These are phyloP conservation scores for Marisa cornuarietis DNA, from an alignment of 1,140 invertebrate genomes.

Conservation along the genomic window DNA sequence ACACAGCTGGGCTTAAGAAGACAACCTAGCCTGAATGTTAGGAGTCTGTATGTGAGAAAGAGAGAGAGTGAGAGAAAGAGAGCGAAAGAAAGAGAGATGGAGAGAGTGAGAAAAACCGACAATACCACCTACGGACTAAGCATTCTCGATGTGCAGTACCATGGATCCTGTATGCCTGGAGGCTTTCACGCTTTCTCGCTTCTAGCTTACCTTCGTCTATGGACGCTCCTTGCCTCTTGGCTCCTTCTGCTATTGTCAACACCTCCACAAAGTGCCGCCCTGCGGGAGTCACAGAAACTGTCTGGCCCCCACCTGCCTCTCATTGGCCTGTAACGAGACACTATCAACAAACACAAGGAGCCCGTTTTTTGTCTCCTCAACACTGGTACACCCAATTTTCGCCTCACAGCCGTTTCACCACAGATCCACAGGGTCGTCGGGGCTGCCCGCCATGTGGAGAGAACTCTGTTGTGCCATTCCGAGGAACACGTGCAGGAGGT, in stretches of 20 bases:
- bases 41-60: neutral
- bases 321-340: conserved; percentile 2
- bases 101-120: neutral
- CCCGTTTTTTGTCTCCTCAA: neutral
- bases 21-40: too few relatives aligned
- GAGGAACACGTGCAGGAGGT: too few relatives aligned
- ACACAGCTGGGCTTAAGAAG: too few relatives aligned
- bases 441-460: too few relatives aligned
- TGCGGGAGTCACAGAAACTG: neutral
- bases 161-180: too few relatives aligned
- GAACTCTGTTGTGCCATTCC: too few relatives aligned
- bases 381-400: conserved; percentile 3
- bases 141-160: too few relatives aligned
- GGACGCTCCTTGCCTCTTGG: neutral
- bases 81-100: neutral
- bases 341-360: conserved; percentile 9
- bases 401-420: too few relatives aligned
- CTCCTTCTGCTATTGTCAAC: neutral
- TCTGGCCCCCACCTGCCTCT: neutral
- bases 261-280: neutral
- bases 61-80: neutral
- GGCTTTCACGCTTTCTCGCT: too few relatives aligned
- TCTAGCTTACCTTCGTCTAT: too few relatives aligned
- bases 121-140: too few relatives aligned
- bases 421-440: too few relatives aligned